Evolutionary conservation across 2,888 invertebrate genomes (phyloP).

Genomic region (Branchellion lobata): DNA sequence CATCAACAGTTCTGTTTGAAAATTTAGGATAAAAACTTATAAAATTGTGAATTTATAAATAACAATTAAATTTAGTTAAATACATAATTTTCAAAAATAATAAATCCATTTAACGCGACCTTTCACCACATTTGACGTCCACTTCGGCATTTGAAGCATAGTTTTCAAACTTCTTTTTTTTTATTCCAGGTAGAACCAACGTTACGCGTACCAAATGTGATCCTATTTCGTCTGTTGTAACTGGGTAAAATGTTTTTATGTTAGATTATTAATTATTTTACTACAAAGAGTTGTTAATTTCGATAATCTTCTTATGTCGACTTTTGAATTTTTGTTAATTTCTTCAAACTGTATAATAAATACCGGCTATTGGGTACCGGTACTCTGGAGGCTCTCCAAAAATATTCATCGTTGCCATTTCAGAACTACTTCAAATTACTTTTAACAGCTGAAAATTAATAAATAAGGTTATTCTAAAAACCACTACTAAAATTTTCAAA

Average conservation of each 20-base stretch:
- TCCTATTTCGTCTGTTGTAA: constrained; percentile 37
- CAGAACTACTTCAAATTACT: too few species aligned
- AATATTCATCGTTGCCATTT: constrained; percentile 6
- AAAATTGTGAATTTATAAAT: neutral
- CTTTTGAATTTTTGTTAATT: neutral
- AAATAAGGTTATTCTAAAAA: too few species aligned
- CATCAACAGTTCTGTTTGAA: constrained; percentile 33
- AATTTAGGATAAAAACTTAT: neutral
- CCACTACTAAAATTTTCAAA: too few species aligned
- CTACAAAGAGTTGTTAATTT: neutral
- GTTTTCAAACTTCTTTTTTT: constrained; percentile 35
- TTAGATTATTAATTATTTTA: neutral
- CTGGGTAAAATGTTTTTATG: constrained; percentile 1
- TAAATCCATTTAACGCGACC: constrained; percentile 18
- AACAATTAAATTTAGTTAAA: neutral
- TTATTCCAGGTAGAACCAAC: constrained; percentile 38
- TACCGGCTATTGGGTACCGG: constrained; percentile 3
- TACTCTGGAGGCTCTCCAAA: neutral
- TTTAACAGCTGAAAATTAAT: too few species aligned
- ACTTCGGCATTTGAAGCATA: constrained; percentile 30
- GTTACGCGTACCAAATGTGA: constrained; percentile 29
- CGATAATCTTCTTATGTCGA: neutral
- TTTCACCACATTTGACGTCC: constrained; percentile 18
- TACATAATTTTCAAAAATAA: neutral
- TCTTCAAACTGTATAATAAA: neutral